Evolutionary conservation across 2,113 vertebrate species (phyloP), one percentile per base, ranked within the genome.

Genomic region (Dasyurus viverrinus): DNA sequence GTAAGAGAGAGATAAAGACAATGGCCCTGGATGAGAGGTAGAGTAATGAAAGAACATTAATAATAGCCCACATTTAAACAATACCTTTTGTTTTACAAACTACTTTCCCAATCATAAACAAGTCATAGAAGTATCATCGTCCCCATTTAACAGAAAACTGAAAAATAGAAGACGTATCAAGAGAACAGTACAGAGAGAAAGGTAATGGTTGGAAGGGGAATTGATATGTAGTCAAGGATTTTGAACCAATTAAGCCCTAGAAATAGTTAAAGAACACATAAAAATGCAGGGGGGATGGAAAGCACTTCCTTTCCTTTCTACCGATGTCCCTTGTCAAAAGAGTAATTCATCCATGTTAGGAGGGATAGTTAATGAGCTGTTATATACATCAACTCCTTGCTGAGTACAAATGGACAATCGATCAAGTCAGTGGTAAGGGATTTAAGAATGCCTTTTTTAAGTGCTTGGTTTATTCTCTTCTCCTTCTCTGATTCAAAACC

Each of bases 121-220:
- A 76, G 60, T n/a, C 36, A 42, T 7, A 6, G 48, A 27, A 55
- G 47, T 89, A 91, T 46, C 48, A 36, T 55, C 27, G 9, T 57
- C 22, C 12, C 27, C 84, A 68, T 53, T 96, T 95, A 54, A 91
- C 89, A 91, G 54, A 91, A 91, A 54, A 91, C 5, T 2, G 54
- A 93, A 11, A 0, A n/a, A 27, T 2, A 5, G 54, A 53, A 92
- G 55, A 92, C 14, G 25, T 54, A 30, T 76, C 36, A 42, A 84
- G 16, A n/a, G 36, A n/a, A n/a, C 16, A 8, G 1, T 42, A 6
- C 16, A 84, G 7, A 84, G n/a, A 84, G 42, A 42, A 84, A 16
- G 36, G 19, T 16, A 84, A 22, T 84, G 68, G 68, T 42, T 84
- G 1, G 12, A 84, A 84, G 36, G 36, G 68, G 36, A 84, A 42